Base-by-base conservation (phyloP, 2,888 invertebrate species). In the Lacanobia wlatinum region DNA sequence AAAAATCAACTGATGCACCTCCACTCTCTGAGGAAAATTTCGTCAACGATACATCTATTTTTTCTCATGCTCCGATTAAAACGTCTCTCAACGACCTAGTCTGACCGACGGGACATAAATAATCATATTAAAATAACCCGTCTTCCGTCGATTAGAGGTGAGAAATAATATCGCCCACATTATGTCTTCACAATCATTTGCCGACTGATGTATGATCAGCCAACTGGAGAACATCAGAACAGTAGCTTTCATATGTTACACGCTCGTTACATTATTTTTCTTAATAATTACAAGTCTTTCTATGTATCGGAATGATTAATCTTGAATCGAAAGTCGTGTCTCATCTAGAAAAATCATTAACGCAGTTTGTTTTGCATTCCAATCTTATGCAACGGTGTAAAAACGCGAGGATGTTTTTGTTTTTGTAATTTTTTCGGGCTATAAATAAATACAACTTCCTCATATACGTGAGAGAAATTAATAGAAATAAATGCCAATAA, bases 101-200 rank as follows among this genome's bases (percentile, higher is more conserved):
- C 80, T 85, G 85, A 79, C 81, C 78, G 83, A 81, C 76, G 81
- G 40, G 76, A 83, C 85, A 85, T 85, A 85, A 85, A 85, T 85
- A 85, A 85, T 83, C 68, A 72, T 85, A 84, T 84, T 84, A 84
- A 84, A 85, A 85, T 84, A 85, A 78, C 69, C 81, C 81, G 79
- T 85, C 83, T 83, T 84, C 79, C 79, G 83, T 66, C 79, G 83
- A 85, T 85, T 84, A 82, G 79, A 83, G 85, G 83, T 85, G 85
- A 82, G 84, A 83, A 71, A 85, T 78, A 80, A 81, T 71, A 79
- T 83, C 85, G 76, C 85, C 84, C 73, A 85, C 84, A 72, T 70
- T 52, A 74, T 78, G 79, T 85, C 79, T 76, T 63, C 81, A 81
- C 83, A 83, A 80, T 81, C 75, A 61, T 80, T 81, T 83, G 85